Conservation (phyloP, 2,113 vertebrate species). For the Hyperopisus bebe region DNA sequence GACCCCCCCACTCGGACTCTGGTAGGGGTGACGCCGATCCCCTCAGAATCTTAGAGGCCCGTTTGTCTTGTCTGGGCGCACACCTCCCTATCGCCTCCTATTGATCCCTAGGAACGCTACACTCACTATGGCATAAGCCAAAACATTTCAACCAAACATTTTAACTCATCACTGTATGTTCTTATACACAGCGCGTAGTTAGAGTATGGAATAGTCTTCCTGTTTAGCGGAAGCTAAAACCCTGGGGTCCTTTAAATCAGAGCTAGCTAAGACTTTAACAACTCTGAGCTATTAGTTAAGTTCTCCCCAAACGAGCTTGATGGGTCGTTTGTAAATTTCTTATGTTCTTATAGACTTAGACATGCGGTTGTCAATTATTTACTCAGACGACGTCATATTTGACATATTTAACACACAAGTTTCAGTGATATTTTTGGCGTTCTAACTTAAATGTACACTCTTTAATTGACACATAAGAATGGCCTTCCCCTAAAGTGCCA, state of each 20-base stretch:
- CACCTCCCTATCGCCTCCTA: background rate
- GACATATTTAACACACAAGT: constrained; percentile 14
- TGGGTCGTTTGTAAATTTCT: too few relatives aligned
- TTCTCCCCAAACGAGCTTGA: too few relatives aligned
- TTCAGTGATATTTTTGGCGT: background rate
- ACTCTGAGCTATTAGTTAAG: too few relatives aligned
- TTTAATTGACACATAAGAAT: background rate
- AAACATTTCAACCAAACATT: background rate
- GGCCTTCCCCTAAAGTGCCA: background rate
- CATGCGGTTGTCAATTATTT: background rate
- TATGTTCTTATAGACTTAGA: too few relatives aligned
- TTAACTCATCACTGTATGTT: background rate
- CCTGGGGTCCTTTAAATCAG: too few relatives aligned
- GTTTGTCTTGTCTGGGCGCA: background rate
- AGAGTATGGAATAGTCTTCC: too few relatives aligned
- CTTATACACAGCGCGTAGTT: too few relatives aligned
- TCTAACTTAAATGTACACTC: background rate
- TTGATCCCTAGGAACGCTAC: background rate
- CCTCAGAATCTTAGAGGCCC: background rate
- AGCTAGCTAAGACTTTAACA: too few relatives aligned
- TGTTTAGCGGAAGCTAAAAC: too few relatives aligned
- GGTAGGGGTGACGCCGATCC: background rate
- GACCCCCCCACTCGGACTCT: background rate
- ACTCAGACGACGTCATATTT: constrained; percentile 25
- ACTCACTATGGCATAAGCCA: background rate